These are phyloP conservation scores for Latrodectus geometricus DNA, from an alignment of 1,140 invertebrate genomes.

Conservation along the genomic window DNA sequence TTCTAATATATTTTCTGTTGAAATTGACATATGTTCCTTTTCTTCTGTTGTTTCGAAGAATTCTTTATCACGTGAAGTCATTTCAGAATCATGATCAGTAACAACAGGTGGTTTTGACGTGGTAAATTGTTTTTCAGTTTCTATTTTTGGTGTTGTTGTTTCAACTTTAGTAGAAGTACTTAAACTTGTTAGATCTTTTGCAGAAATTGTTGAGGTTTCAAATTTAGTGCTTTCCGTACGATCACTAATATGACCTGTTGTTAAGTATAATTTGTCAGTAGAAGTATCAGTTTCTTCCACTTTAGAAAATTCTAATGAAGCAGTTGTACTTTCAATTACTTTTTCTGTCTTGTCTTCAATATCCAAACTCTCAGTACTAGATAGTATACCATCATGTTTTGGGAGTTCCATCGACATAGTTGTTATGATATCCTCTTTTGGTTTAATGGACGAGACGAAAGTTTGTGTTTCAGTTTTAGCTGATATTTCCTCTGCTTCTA, in stretches of 20 bases:
- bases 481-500: constrained; percentile 29
- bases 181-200: too few relatives aligned
- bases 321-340: neutral
- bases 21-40: neutral
- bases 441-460: neutral
- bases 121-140: too few relatives aligned
- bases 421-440: too few relatives aligned
- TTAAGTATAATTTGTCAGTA: too few relatives aligned
- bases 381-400: neutral
- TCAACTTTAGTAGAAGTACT: neutral
- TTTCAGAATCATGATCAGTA: too few relatives aligned
- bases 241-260: too few relatives aligned
- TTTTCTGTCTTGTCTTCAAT: neutral
- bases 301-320: neutral
- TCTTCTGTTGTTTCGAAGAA: too few relatives aligned
- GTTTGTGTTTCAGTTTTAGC: constrained; percentile 41
- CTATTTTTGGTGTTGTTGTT: neutral
- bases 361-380: neutral
- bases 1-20: neutral
- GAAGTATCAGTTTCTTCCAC: neutral
- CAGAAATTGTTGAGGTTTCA: neutral
- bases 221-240: neutral
- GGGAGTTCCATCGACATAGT: neutral
- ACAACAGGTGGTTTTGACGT: too few relatives aligned
- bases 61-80: too few relatives aligned